Conservation (phyloP, 1,140 invertebrate genomes). For the Drosophila orena region DNA sequence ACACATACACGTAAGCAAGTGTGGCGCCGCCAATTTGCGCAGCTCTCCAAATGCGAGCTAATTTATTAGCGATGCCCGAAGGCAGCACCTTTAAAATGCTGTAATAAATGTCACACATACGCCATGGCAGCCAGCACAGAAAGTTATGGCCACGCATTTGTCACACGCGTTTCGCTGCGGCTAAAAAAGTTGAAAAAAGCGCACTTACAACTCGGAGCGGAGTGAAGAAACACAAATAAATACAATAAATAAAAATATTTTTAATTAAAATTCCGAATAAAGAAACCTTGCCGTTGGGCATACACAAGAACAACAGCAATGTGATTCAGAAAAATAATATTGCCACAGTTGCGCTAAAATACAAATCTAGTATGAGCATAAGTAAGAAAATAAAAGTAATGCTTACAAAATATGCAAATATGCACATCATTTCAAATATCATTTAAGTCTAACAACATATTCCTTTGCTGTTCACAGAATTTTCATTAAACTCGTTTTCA, state of each 20-base stretch:
- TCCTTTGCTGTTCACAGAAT: background rate
- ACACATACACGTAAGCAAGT: constrained; percentile 51
- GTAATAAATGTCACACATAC: constrained; percentile 78
- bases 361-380: background rate
- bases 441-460: background rate
- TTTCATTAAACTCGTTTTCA: constrained; percentile 8
- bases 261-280: constrained; percentile 72
- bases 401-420: too few species aligned
- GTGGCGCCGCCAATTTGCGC: constrained; percentile 50
- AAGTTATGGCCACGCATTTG: constrained; percentile 79
- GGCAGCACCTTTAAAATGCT: constrained; percentile 71
- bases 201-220: background rate
- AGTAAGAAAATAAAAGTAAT: too few species aligned
- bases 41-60: constrained; percentile 70
- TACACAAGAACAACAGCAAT: background rate
- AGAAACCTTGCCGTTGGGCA: constrained; percentile 22
- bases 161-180: constrained; percentile 55
- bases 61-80: constrained; percentile 66
- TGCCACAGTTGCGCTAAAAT: background rate
- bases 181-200: constrained; percentile 39
- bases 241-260: constrained; percentile 77
- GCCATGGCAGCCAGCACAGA: constrained; percentile 49
- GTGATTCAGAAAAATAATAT: constrained; percentile 18
- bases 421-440: too few species aligned
- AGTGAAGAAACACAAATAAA: constrained; percentile 56